Evolutionary conservation across 2,797 vertebrate genomes (phyloP), one percentile per base, ranked within the genome.

Genomic region (Epinephelus malabaricus): DNA sequence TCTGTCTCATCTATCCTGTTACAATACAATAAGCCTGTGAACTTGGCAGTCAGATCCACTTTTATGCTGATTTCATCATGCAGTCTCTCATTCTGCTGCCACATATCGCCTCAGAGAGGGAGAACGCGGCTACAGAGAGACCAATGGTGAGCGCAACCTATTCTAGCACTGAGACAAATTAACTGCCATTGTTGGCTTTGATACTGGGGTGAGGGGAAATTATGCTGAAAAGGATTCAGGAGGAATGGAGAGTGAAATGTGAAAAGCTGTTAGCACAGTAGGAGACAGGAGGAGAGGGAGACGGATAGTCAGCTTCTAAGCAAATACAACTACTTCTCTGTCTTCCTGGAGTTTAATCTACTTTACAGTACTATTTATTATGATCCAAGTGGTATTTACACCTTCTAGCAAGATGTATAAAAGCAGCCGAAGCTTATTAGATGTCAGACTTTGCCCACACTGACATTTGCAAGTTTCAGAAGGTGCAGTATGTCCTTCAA

Each of bases 31-130:
- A 68, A 78, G 76, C 70, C 79, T 17, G 56, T 62, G 82, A 88
- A 91, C 77, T 67, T 83, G 76, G 76, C 78, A 79, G 78, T 83
- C 79, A 34, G 63, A 72, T 81, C 75, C 74, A 76, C 79, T 80
- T 87, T 86, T 75, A 83, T 81, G 79, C 77, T 83, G 84, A 89
- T 91, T 92, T 79, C 84, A 89, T 92, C 86, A 70, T 19, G 55
- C 47, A 17, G 73, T 68, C 74, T 73, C 60, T 76, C 78, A 53
- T 69, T 83, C 76, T 50, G 78, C 76, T 59, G 60, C 75, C 73
- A 75, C 65, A 45, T 78, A 73, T 85, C 83, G 60, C 72, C 79
- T 81, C 46, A 8, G 66, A 58, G 69, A 80, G 40, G 19, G 43
- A 58, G 77, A 77, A 50, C 0, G 21, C 5, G 6, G 76, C 86